Evolutionary conservation across 2,888 invertebrate species (phyloP).

Genomic region (Congeria kusceri): DNA sequence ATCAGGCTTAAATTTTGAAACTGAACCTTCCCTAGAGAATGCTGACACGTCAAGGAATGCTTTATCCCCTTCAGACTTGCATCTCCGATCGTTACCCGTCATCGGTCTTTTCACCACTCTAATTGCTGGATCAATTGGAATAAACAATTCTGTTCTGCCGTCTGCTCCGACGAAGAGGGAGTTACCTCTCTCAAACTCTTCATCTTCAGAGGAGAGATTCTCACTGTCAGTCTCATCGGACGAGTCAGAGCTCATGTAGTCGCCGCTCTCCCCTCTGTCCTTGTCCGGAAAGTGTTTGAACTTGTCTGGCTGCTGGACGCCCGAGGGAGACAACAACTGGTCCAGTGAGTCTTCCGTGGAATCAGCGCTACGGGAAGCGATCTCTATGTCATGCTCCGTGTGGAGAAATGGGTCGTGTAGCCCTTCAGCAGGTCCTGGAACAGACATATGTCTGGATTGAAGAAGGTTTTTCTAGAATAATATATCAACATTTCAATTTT

Average conservation of each 20-base stretch:
- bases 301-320: neutral
- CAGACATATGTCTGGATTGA: too few species aligned
- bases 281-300: conserved; percentile 28
- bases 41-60: conserved; percentile 14
- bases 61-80: conserved; percentile 59
- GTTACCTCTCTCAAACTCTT: too few species aligned
- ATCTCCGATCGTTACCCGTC: conserved; percentile 40
- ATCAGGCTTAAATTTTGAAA: conserved; percentile 61
- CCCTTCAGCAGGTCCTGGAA: conserved; percentile 9
- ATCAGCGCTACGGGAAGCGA: conserved; percentile 79
- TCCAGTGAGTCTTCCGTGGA: conserved; percentile 78
- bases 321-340: conserved; percentile 70
- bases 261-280: conserved; percentile 21
- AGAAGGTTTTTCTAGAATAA: too few species aligned
- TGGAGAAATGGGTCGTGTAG: conserved; percentile 31
- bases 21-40: conserved; percentile 48
- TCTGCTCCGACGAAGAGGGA: conserved; percentile 15
- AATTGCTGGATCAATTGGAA: conserved; percentile 50
- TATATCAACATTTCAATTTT: too few species aligned
- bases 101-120: conserved; percentile 12
- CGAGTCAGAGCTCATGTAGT: conserved; percentile 16
- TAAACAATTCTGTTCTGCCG: conserved; percentile 28
- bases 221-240: conserved; percentile 15
- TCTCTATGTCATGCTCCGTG: conserved; percentile 75
- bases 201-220: conserved; percentile 11